Percentiles rank a stretch among this genome's conserved stretches.
phyloP scores from a whole-genome alignment of 2,113 vertebrate species.

The Phaetusa simplex region DNA sequence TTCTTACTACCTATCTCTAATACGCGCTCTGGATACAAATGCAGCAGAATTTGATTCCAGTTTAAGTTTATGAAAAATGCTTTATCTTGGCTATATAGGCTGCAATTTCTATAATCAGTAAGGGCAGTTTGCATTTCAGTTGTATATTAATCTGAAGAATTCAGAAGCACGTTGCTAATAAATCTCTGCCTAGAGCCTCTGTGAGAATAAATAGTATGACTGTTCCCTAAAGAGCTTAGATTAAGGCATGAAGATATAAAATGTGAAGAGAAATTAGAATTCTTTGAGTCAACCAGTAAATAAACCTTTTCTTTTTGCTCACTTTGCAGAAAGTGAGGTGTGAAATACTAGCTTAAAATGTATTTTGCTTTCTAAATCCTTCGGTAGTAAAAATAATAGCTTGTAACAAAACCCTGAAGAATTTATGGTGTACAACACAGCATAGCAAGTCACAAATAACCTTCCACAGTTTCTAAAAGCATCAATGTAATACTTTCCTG shows the following conservation, averaged over 20 bases:
- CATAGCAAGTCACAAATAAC: conserved; percentile 9
- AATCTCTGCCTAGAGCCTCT: not conserved
- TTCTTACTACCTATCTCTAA: not conserved
- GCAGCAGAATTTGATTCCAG: not conserved
- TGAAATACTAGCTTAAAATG: not conserved
- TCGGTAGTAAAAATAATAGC: not conserved
- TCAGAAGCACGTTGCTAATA: not conserved
- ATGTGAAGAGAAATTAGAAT: not conserved
- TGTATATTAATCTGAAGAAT: not conserved
- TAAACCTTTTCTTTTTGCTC: not conserved
- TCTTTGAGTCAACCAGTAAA: not conserved
- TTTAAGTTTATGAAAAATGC: not conserved
- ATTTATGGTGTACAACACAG: not conserved
- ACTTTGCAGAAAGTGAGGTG: not conserved
- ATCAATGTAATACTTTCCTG: not conserved
- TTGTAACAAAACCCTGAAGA: not conserved
- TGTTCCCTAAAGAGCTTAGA: not conserved
- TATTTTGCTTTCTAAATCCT: not conserved
- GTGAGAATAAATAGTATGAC: not conserved
- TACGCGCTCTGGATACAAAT: not conserved
- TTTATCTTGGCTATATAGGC: not conserved
- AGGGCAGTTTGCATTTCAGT: not conserved
- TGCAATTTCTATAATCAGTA: not conserved
- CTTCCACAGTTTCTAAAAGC: not conserved
- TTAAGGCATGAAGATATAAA: not conserved